Evolutionary conservation across 2,113 vertebrate genomes (phyloP).

Genomic region (Ictalurus furcatus): DNA sequence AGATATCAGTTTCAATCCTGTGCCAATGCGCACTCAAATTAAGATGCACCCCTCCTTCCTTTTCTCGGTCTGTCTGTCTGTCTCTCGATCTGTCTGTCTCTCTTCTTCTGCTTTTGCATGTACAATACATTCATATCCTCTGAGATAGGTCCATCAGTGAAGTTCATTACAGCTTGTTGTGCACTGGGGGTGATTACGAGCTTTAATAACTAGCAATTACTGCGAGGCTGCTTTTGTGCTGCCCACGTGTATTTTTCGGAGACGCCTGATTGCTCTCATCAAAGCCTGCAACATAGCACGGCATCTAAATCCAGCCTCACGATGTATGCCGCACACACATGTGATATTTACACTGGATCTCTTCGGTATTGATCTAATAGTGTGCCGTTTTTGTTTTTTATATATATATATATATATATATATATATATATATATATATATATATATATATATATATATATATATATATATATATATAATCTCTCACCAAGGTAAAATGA

Average conservation of each 20-base stretch:
- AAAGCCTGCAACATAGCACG: slow-evolving; percentile 30
- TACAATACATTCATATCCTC: slow-evolving; percentile 44
- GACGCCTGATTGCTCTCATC: slow-evolving; percentile 48
- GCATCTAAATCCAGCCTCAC: slow-evolving; percentile 18
- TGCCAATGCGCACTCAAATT: slow-evolving; percentile 20
- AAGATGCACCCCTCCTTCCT: slow-evolving; percentile 3
- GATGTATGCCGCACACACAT: neutral
- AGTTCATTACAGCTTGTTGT: slow-evolving; percentile 59
- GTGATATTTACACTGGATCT: slow-evolving; percentile 24
- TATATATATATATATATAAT: neutral
- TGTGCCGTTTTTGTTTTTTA: slow-evolving; percentile 6
- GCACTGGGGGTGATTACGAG: slow-evolving; percentile 53
- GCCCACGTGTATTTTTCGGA: slow-evolving; percentile 52
- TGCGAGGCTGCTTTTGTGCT: slow-evolving; percentile 50
- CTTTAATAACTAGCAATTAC: slow-evolving; percentile 61
- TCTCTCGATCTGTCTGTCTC: slow-evolving; percentile 1
- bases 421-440: too few relatives aligned
- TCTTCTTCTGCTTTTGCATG: slow-evolving; percentile 24
- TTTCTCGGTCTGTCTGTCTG: neutral
- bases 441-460: too few relatives aligned
- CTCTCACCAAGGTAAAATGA: slow-evolving; percentile 23
- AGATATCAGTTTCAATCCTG: slow-evolving; percentile 32
- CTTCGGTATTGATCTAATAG: slow-evolving; percentile 33
- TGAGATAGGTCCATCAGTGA: slow-evolving; percentile 46
- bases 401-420: too few relatives aligned